Evolutionary conservation across 2,113 vertebrate genomes (phyloP), one percentile per base, ranked within the genome.

Genomic region (Ophiodon elongatus): DNA sequence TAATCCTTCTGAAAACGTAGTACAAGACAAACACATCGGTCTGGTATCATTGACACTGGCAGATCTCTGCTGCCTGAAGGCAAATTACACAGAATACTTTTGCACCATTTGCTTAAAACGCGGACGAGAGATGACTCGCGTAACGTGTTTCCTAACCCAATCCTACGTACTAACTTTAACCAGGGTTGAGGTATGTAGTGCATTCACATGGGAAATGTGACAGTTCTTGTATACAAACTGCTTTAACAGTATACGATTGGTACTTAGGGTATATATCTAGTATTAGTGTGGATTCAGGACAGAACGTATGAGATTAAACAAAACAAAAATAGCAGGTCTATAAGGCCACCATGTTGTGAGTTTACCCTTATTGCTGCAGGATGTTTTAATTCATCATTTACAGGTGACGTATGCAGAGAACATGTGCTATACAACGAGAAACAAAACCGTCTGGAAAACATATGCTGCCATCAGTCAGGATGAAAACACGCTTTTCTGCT

Each of bases 1-100:
- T 78, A 81, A 76, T 93, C 84, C 87, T 92, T 92, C 90, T 92
- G 74, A 91, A 87, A 84, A 67, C 66, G 2, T 39, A n/a, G 65
- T 67, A 84, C 79, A 86, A 82, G 41, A 84, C 66, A 83, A 84
- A 82, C 63, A 73, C 56, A 43, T 83, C 68, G 62, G 81, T 82
- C 73, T 88, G 73, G 75, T 64, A 31, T 66, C 65, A 33, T 3
- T 68, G 60, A 76, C 29, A 41, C 25, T 7, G 63, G 56, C 81
- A 82, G 78, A 54, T 82, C 72, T 79, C 52, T 15, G 41, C 73
- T 62, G 76, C 39, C 39, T 52, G 39, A 62, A 72, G 66, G 64
- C 63, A 31, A 29, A n/a, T 43, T 63, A 67, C 54, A 74, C 67
- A 66, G 43, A 84, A 57, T 67, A 70, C 13, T 80, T 79, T 54